These are phyloP conservation scores for Ectemnius cavifrons DNA, from an alignment of 2,888 invertebrate genomes.

Conservation along the genomic window DNA sequence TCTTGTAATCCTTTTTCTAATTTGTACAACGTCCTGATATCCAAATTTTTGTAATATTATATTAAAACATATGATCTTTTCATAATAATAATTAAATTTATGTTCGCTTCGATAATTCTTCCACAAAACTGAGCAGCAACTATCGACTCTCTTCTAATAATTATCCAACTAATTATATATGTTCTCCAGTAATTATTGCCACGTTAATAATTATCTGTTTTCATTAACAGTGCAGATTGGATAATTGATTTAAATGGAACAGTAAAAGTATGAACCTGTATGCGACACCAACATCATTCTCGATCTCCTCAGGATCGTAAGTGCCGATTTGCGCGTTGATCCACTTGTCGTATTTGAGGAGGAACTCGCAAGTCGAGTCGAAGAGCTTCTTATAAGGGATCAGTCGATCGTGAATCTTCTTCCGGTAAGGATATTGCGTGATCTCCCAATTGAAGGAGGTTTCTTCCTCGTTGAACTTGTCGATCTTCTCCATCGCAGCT, in stretches of 20 bases:
- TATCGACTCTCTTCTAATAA: no score
- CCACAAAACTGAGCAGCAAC: no score
- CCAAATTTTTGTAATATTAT: not conserved
- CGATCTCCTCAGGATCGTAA: constrained; percentile 94
- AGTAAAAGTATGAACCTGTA: constrained; percentile 60
- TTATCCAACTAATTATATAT: no score
- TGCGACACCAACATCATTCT: constrained; percentile 85
- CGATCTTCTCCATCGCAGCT: constrained; percentile 88
- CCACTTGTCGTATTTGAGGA: constrained; percentile 91
- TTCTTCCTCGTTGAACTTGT: constrained; percentile 96
- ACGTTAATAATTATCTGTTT: no score
- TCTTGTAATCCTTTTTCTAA: constrained; percentile 92
- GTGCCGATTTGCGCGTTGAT: constrained; percentile 88
- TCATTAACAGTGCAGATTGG: no score
- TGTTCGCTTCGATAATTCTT: no score
- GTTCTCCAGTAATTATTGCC: no score
- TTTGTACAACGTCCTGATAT: constrained; percentile 87
- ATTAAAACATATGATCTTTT: no score
- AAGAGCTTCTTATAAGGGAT: constrained; percentile 92
- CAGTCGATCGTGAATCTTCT: constrained; percentile 87
- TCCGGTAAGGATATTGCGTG: constrained; percentile 92
- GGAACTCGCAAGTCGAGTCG: constrained; percentile 91
- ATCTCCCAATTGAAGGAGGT: constrained; percentile 92
- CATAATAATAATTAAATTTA: no score
- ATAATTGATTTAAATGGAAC: no score